These are phyloP conservation scores for Lepidurus arcticus DNA, from an alignment of 1,140 invertebrate species.

Conservation along the genomic window DNA sequence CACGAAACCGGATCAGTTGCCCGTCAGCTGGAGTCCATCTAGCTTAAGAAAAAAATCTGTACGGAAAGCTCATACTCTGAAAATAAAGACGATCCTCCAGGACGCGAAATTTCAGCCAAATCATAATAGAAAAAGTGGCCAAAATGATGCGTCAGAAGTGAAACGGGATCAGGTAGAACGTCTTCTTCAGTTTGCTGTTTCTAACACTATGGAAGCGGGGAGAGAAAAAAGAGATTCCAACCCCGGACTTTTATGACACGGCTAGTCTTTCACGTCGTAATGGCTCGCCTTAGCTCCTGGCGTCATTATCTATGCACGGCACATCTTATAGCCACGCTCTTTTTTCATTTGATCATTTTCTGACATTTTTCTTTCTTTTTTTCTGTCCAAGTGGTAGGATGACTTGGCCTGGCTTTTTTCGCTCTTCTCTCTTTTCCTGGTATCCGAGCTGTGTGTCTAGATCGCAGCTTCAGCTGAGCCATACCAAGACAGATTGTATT, in stretches of 20 bases:
- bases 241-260: not conserved
- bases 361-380: not conserved
- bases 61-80: too few species aligned
- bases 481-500: too few species aligned
- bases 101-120: too few species aligned
- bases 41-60: too few species aligned
- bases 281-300: conserved; percentile 20
- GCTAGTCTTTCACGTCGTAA: conserved; percentile 22
- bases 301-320: conserved; percentile 13
- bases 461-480: too few species aligned
- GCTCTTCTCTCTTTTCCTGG: not conserved
- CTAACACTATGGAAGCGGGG: not conserved
- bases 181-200: conserved; percentile 1
- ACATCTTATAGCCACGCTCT: conserved; percentile 4
- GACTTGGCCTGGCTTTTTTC: not conserved
- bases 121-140: not conserved
- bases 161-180: not conserved
- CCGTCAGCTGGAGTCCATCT: too few species aligned
- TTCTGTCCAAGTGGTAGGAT: not conserved
- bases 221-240: not conserved
- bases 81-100: too few species aligned
- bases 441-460: not conserved
- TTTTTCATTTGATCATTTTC: not conserved
- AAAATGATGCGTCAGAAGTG: conserved; percentile 1
- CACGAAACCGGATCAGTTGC: too few species aligned